These are phyloP conservation scores for Anthopleura sola DNA, from an alignment of 64 coral and sea anemone genomes.

Conservation along the genomic window DNA sequence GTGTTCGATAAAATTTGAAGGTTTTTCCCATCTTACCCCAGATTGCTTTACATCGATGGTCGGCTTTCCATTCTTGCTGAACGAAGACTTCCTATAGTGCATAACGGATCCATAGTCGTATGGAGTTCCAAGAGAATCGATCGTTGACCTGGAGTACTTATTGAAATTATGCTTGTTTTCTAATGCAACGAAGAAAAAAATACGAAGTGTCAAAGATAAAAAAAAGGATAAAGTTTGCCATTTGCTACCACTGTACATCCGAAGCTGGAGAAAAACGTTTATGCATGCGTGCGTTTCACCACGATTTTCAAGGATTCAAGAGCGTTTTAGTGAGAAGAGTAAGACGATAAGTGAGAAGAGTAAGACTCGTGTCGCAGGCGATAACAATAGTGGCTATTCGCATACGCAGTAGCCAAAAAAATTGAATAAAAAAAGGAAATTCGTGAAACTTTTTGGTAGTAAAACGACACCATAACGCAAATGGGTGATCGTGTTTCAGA, in stretches of 20 bases:
- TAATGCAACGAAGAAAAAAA: not conserved
- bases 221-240: not conserved
- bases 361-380: not conserved
- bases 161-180: conserved; percentile 19
- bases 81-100: not conserved
- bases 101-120: conserved; percentile 14
- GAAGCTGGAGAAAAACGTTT: no score
- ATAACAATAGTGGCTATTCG: no score
- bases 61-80: conserved; percentile 16
- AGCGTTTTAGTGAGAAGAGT: not conserved
- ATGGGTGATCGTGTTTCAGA: no score
- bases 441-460: no score
- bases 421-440: no score
- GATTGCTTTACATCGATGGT: not conserved
- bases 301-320: no score
- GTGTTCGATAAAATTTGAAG: no score
- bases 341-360: not conserved
- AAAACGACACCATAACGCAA: no score
- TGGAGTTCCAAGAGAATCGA: conserved; percentile 22
- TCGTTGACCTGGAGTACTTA: not conserved
- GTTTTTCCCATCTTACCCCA: not conserved
- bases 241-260: no score
- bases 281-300: no score
- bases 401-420: no score
- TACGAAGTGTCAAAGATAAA: not conserved